Evolutionary conservation across 2,888 invertebrate genomes (phyloP), one percentile per base, ranked within the genome.

Genomic region (Neocrepidodera transversa): DNA sequence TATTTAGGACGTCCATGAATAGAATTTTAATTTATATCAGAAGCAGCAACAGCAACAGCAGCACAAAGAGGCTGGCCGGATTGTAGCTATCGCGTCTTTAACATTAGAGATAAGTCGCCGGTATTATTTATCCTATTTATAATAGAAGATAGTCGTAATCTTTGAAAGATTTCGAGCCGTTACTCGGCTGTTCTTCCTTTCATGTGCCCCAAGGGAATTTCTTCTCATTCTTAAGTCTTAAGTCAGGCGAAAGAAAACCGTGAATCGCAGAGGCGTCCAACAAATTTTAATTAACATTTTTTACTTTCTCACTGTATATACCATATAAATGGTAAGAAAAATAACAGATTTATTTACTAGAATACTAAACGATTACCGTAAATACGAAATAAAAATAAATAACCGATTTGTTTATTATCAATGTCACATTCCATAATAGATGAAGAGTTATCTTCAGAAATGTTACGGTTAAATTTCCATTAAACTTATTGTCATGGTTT

Each of bases 161-260:
- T 57, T 50, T 42, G 30, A 50, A 42, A 51, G 50, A 63, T 60
- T 60, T 50, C 59, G 50, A 50, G 63, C 63, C 63, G 63, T 63
- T 63, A 63, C 56, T 60, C 52, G 56, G 48, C 42, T 57, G 42
- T 43, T 43, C 52, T 50, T 50, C 58, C 56, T 56, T 56, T 56
- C 49, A 48, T 28, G n/a, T 48, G 58, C 55, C 62, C 28, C 26
- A 16, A 40, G 36, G 62, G 48, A 10, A 6, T 47, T 49, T 40
- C 58, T 62, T 62, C 58, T 62, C 52, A 49, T 58, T 58, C 55
- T 62, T 18, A 28, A 50, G 45, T 58, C 55, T 62, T 18, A 28
- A 50, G 45, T 52, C 40, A 32, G 42, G 58, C 51, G 54, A 62
- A 18, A n/a, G 48, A 52, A 55, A 55, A 47, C 48, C 42, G 50